Base-by-base conservation (phyloP, 2,113 vertebrate genomes). In the Budorcas taxicolor region DNA sequence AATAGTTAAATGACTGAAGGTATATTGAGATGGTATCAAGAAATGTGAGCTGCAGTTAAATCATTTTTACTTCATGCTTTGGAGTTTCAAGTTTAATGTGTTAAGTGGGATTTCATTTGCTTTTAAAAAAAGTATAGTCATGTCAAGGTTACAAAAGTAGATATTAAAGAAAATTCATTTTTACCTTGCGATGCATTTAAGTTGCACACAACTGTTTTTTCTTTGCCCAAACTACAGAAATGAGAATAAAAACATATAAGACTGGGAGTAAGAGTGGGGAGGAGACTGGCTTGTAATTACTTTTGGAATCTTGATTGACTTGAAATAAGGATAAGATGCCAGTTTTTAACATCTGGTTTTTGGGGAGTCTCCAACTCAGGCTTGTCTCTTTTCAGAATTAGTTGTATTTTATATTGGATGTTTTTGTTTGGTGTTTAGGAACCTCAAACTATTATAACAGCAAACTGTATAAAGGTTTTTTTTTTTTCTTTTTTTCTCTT, bases 31-130 rank as follows among this genome's bases (percentile, higher is more conserved):
- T 96, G 90, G 62, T 88, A 1, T 98, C 97, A 98, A 96, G 96
- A 98, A 98, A 98, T 90, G 71, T 86, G 80, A 97, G 82, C 91
- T 74, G 87, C 94, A 92, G 84, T 98, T 94, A 92, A 96, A 97
- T 97, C 83, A 94, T 97, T 98, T 98, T 97, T 98, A 88, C 60
- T 78, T 97, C 64, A 96, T 83, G 9, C 2, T 98, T 98, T 74
- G 88, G 82, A 96, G 92, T 98, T 97, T 98, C 50, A 80, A 85
- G 36, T 86, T 87, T 93, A 47, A 40, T 60, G 17, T 87, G 36
- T 87, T 92, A 67, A 45, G 53, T 94, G 53, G 36, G 25, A 94
- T 94, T 97, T 23, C 92, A 84, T 95, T 98, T 97, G 94, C 85
- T 95, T 93, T 95, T 93, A 1, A 60, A 55, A 55, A 95, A 90